Conservation (phyloP, 2,888 invertebrate genomes). For the Rhagium mordax region DNA sequence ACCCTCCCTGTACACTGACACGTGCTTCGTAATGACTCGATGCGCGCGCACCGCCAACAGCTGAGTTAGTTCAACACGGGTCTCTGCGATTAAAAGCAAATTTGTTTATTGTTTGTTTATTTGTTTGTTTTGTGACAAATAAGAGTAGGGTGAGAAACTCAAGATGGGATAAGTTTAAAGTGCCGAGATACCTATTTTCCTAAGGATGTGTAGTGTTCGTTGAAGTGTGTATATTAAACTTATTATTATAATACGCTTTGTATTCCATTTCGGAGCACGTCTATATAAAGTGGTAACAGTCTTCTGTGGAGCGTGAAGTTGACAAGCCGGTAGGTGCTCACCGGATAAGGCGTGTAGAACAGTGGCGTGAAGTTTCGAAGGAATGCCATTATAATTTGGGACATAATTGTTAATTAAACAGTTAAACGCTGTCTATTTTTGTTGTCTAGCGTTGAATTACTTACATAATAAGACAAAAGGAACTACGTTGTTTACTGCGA, state of each 20-base stretch:
- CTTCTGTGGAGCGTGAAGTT: constrained; percentile 14
- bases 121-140: constrained; percentile 6
- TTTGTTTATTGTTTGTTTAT: constrained; percentile 24
- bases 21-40: background rate
- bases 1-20: background rate
- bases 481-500: no score
- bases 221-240: constrained; percentile 1
- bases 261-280: background rate
- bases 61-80: background rate
- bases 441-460: no score
- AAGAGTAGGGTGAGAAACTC: background rate
- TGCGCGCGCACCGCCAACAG: constrained; percentile 13
- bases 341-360: constrained; percentile 27
- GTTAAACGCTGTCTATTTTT: no score
- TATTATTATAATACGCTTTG: background rate
- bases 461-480: no score
- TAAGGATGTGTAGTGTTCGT: background rate
- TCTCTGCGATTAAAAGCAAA: constrained; percentile 13
- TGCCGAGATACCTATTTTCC: background rate
- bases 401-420: background rate
- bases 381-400: background rate
- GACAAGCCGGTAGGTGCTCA: constrained; percentile 22
- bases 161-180: background rate
- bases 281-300: background rate
- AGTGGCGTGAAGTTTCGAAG: constrained; percentile 15